A percentile compares a stretch with the other conserved stretches of the same genome.
Conservation (phyloP, 2,113 vertebrate genomes). For the Pterocles orientalis region DNA sequence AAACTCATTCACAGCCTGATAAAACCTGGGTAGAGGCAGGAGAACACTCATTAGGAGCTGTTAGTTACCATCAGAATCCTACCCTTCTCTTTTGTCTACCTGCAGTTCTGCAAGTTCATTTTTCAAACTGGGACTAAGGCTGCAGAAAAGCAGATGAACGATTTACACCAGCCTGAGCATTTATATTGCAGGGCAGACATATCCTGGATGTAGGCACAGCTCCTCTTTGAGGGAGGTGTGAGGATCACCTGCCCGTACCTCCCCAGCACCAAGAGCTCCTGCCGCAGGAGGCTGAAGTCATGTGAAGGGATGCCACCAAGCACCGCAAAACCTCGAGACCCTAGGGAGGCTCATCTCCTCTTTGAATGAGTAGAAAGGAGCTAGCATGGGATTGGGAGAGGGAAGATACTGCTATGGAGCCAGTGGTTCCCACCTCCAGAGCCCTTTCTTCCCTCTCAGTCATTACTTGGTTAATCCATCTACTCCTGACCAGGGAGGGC, state of each 20-base stretch:
- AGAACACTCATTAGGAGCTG: background rate
- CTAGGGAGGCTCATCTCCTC: background rate
- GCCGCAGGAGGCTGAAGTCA: background rate
- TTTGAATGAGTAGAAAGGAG: background rate
- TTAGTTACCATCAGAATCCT: background rate
- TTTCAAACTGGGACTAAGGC: background rate
- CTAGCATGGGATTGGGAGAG: background rate
- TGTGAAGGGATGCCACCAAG: background rate
- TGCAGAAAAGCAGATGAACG: background rate
- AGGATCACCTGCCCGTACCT: background rate
- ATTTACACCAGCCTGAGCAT: background rate
- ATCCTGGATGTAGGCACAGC: background rate
- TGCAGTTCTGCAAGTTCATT: background rate
- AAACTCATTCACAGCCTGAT: slow-evolving; percentile 87
- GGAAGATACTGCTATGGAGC: background rate
- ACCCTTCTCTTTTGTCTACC: background rate
- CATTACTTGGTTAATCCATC: background rate
- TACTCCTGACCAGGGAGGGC: background rate
- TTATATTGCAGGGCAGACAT: background rate
- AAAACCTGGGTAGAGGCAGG: slow-evolving; percentile 69
- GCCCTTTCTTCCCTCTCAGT: background rate
- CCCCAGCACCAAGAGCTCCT: background rate
- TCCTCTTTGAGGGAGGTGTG: background rate
- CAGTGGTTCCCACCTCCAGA: background rate
- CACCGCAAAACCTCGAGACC: background rate